Conservation (phyloP, 1,140 invertebrate genomes). For the Hylaeus volcanicus region DNA sequence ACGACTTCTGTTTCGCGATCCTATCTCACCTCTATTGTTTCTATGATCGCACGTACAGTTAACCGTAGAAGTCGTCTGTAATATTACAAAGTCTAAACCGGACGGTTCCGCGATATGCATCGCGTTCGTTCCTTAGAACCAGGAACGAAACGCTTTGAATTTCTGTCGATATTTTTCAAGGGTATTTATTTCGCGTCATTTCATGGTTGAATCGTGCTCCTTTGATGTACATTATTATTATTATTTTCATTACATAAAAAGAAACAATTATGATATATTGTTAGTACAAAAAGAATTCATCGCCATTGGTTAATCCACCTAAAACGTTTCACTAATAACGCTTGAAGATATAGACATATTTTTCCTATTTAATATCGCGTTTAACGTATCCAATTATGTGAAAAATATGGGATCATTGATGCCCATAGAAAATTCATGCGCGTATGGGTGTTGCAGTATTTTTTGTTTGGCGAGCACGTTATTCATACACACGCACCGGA, state of each 20-base stretch:
- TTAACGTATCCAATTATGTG: too few species aligned
- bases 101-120: slow-evolving; percentile 29
- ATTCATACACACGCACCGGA: slow-evolving; percentile 41
- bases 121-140: slow-evolving; percentile 7
- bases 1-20: slow-evolving; percentile 65
- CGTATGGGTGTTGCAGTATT: background rate
- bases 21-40: slow-evolving; percentile 61
- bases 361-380: too few species aligned
- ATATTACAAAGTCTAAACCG: slow-evolving; percentile 48
- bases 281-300: too few species aligned
- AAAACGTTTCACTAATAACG: too few species aligned
- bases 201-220: too few species aligned
- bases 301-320: too few species aligned
- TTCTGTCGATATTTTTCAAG: slow-evolving; percentile 17
- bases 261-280: too few species aligned
- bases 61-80: slow-evolving; percentile 37
- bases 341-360: too few species aligned
- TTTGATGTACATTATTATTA: too few species aligned
- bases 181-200: background rate
- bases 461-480: background rate
- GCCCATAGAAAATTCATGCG: background rate
- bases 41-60: slow-evolving; percentile 41
- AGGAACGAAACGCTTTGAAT: slow-evolving; percentile 13
- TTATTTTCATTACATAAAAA: too few species aligned
- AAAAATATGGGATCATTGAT: slow-evolving; percentile 13